These are phyloP conservation scores for Chrysotoxum bicinctum DNA, from an alignment of 2,888 invertebrate species.

Conservation along the genomic window DNA sequence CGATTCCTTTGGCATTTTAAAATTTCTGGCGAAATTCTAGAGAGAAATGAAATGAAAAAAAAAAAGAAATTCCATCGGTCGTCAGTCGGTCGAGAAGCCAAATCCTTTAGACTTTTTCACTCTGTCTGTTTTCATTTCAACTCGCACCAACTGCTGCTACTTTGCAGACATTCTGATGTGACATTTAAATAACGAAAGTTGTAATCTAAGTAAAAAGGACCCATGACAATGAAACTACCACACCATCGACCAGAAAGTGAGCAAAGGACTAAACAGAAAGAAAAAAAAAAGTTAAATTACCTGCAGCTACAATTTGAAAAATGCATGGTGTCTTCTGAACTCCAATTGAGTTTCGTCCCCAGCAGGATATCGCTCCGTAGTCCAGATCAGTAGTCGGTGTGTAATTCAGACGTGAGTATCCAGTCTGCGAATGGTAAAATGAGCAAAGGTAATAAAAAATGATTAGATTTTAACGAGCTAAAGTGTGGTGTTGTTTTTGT, in stretches of 20 bases:
- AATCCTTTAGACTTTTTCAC: neutral
- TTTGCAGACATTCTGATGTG: slow-evolving; percentile 41
- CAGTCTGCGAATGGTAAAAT: slow-evolving; percentile 76
- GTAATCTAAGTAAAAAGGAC: slow-evolving; percentile 41
- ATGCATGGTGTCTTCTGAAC: slow-evolving; percentile 92
- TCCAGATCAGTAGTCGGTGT: slow-evolving; percentile 93
- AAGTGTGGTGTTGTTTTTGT: slow-evolving; percentile 22
- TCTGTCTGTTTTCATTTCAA: neutral
- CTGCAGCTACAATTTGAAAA: slow-evolving; percentile 92
- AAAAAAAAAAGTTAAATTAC: slow-evolving; percentile 81
- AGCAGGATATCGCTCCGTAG: slow-evolving; percentile 94
- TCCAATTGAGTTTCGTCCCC: slow-evolving; percentile 92
- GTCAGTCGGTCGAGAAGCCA: neutral
- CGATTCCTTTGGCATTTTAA: slow-evolving; percentile 42
- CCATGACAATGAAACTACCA: neutral
- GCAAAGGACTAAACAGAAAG: neutral
- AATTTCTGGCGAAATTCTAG: slow-evolving; percentile 4
- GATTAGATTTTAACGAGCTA: slow-evolving; percentile 68
- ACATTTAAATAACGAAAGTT: slow-evolving; percentile 57
- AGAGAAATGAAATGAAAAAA: slow-evolving; percentile 1
- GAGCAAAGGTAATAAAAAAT: slow-evolving; percentile 62
- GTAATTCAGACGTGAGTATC: slow-evolving; percentile 87
- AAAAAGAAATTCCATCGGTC: neutral
- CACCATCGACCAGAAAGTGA: neutral
- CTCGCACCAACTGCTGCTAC: neutral